phyloP scores from a whole-genome alignment of 2,113 vertebrate species.

The Jacana jacana region DNA sequence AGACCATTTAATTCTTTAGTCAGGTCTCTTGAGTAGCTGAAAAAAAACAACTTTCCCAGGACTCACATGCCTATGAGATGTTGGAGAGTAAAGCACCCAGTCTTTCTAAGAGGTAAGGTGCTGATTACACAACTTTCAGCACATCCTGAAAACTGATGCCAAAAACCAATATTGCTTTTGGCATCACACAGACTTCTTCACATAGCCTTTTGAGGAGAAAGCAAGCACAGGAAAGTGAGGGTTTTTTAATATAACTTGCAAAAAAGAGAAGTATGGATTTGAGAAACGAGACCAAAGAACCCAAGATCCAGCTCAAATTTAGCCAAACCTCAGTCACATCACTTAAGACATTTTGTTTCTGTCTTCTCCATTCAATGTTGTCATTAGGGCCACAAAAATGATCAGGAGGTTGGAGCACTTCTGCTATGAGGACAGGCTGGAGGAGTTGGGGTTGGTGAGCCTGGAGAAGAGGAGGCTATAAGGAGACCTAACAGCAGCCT shows the following conservation, averaged over 20 bases:
- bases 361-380: not conserved
- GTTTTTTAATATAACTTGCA: not conserved
- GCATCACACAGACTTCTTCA: not conserved
- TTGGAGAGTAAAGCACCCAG: slow-evolving; percentile 12
- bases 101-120: slow-evolving; percentile 37
- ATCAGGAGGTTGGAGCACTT: too few species aligned
- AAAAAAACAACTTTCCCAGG: slow-evolving; percentile 49
- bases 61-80: not conserved
- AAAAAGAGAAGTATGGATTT: not conserved
- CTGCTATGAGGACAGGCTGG: too few species aligned
- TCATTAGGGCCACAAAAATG: too few species aligned
- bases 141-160: slow-evolving; percentile 60
- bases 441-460: too few species aligned
- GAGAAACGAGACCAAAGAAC: not conserved
- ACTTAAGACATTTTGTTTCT: not conserved
- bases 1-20: slow-evolving; percentile 11
- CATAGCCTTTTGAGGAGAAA: slow-evolving; percentile 21
- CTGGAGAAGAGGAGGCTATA: too few species aligned
- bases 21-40: not conserved
- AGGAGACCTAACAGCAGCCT: too few species aligned
- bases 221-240: not conserved
- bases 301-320: not conserved
- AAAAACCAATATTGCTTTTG: slow-evolving; percentile 63
- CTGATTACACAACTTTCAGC: slow-evolving; percentile 51
- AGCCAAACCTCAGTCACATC: not conserved